Percentiles rank a stretch among this genome's conserved stretches.
phyloP scores from a whole-genome alignment of 2,888 invertebrate species.

The Zygogramma bicolorata region DNA sequence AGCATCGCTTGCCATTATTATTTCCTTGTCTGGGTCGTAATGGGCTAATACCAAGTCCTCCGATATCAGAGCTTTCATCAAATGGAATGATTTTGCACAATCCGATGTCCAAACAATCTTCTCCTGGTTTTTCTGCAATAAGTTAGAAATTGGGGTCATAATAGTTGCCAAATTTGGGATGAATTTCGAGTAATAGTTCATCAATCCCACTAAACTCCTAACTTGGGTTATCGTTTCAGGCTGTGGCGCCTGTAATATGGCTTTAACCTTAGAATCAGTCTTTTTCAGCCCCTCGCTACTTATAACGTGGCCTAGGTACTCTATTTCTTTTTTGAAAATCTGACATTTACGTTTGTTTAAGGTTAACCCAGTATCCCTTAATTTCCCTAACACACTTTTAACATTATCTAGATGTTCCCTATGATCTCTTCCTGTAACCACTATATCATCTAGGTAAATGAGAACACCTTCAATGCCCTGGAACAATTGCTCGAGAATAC shows the following conservation, averaged over 20 bases:
- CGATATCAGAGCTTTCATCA: conserved; percentile 29
- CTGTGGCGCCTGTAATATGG: conserved; percentile 38
- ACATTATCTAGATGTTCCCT: conserved; percentile 47
- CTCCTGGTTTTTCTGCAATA: conserved; percentile 26
- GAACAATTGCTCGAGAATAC: conserved; percentile 20
- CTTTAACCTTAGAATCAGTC: conserved; percentile 31
- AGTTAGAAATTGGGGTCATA: conserved; percentile 36
- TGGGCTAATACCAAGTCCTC: conserved; percentile 28
- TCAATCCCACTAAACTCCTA: conserved; percentile 34
- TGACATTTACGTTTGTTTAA: conserved; percentile 11
- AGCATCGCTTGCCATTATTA: conserved; percentile 13
- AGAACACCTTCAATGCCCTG: no score
- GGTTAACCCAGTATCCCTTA: neutral
- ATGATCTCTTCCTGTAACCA: conserved; percentile 49
- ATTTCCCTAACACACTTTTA: conserved; percentile 50
- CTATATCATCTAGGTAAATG: conserved; percentile 46
- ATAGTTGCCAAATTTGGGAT: conserved; percentile 24
- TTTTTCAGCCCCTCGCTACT: conserved; percentile 32
- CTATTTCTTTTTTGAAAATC: conserved; percentile 54
- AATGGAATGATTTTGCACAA: conserved; percentile 32
- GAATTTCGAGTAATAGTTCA: conserved; percentile 40
- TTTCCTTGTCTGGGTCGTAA: conserved; percentile 22
- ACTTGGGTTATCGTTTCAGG: conserved; percentile 35
- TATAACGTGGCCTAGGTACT: conserved; percentile 55
- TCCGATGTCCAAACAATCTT: conserved; percentile 24